phyloP scores from a whole-genome alignment of 2,888 invertebrate species.

The Agrotis puta region DNA sequence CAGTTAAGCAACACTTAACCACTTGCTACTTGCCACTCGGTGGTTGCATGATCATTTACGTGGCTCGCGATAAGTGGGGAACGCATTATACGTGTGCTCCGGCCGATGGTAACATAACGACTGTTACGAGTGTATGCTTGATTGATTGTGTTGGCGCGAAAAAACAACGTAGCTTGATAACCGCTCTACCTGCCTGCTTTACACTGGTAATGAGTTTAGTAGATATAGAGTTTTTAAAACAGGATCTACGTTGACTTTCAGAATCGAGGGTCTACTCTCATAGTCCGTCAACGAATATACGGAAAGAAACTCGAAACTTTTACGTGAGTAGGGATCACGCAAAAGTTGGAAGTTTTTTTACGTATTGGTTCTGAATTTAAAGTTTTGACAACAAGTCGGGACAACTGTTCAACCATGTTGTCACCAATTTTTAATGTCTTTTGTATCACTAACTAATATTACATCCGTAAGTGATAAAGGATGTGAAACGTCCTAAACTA shows the following conservation, averaged over 20 bases:
- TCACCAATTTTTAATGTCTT: too few species aligned
- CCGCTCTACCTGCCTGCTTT: constrained; percentile 24
- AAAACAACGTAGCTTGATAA: constrained; percentile 42
- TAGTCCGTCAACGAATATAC: too few species aligned
- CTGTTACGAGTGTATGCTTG: constrained; percentile 49
- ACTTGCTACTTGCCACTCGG: constrained; percentile 14
- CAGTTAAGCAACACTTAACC: constrained; percentile 52
- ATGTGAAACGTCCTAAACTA: too few species aligned
- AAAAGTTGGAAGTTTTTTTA: too few species aligned
- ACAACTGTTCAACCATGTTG: too few species aligned
- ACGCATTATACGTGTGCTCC: constrained; percentile 52
- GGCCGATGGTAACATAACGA: constrained; percentile 54
- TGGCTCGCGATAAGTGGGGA: constrained; percentile 56
- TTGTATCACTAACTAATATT: too few species aligned
- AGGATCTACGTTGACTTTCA: neutral
- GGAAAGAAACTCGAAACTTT: too few species aligned
- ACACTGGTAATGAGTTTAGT: constrained; percentile 7
- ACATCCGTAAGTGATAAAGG: too few species aligned
- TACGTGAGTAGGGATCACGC: too few species aligned
- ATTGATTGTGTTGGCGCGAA: constrained; percentile 50
- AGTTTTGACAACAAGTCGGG: too few species aligned
- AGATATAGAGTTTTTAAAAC: neutral
- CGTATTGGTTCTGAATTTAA: too few species aligned
- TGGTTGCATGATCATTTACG: constrained; percentile 62
- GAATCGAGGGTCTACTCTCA: too few species aligned